Evolutionary conservation across 1,140 invertebrate species (phyloP), one percentile per base, ranked within the genome.

Genomic region (Spodoptera litura): DNA sequence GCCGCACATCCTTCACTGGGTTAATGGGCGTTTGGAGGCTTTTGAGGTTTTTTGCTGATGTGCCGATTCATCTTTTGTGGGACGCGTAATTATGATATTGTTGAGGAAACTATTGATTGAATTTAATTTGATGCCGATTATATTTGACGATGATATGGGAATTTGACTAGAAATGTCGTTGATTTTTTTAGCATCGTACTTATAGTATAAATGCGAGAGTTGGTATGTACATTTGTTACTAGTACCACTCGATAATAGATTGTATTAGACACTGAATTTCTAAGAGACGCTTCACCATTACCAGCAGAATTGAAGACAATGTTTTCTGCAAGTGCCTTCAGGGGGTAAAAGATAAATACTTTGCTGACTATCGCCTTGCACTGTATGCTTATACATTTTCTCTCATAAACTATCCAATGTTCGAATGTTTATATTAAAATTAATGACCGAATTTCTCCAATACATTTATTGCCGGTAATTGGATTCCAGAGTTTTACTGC

Each of bases 1-100:
- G 49, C 79, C 44, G 52, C 79, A 53, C 72, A 79, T 74, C 62
- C 78, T 74, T 61, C 52, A 79, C 12, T 79, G 35, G 78, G 78
- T 78, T 78, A 78, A 73, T 78, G 70, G 78, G 52, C 20, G 53
- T 53, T 15, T n/a, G 51, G 62, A 51, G 62, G 35, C 52, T 52
- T 71, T 58, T 5, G 31, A 9, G 44, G 20, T 75, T 75, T 76
- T 76, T 66, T 66, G 58, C 25, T 55, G 15, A 64, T 64, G 52
- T 35, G 6, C 49, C n/a, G 35, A 35, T 53, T 53, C 3, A 4
- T 2, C 44, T 8, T 55, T 76, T 35, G 38, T 71, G 59, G 13
- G n/a, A 62, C 59, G 27, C 53, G 44, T 51, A 59, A 35, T 53
- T 55, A 31, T 71, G 13, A 31, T 71, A 35, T 71, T 3, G 51